Evolutionary conservation across 2,888 invertebrate species (phyloP), one percentile per base, ranked within the genome.

Genomic region (Lordiphosa fenestrarum): DNA sequence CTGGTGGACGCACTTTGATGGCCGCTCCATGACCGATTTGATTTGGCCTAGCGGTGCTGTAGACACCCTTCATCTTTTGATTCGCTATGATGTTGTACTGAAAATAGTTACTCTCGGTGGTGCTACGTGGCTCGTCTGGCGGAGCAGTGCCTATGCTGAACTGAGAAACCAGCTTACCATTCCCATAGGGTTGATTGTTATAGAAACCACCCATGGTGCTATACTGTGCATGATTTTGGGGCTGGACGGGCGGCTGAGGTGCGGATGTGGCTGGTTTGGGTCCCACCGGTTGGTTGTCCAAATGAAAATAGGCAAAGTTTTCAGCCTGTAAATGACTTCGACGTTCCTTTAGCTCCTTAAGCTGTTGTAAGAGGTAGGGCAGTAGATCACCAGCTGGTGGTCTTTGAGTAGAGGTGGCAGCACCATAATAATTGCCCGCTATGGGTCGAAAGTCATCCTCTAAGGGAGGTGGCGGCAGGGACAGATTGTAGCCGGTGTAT

Each of bases 121-220:
- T 81, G 2, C 73, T 71, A n/a, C 62, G 52, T 13, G 64, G 48
- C 4, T 65, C 52, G 15, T 63, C 12, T 46, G 63, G 49, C 47
- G 62, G 49, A 0, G 51, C 53, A 44, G 66, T 53, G 0, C 71
- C 63, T 15, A 89, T 85, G 66, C 84, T 87, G 51, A 71, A 88
- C 19, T 88, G 88, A 0, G 88, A 85, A 5, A 88, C 58, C 4
- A 88, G 59, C 52, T 85, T 86, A 7, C 70, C 69, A 2, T 30
- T 30, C 4, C 9, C 9, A 30, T 9, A 30, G 30, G 73, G 48
- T 35, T 64, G 66, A 37, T 85, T 87, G 72, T 92, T 92, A 63
- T 91, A 92, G 88, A 92, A 92, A 6, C 92, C 92, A 35, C 92
- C 92, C 66, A 91, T 89, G 0, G 89, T 89, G 52, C 92, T 90